These are phyloP conservation scores for Enteromius radiatus DNA, from an alignment of 2,797 vertebrate genomes.

Conservation along the genomic window DNA sequence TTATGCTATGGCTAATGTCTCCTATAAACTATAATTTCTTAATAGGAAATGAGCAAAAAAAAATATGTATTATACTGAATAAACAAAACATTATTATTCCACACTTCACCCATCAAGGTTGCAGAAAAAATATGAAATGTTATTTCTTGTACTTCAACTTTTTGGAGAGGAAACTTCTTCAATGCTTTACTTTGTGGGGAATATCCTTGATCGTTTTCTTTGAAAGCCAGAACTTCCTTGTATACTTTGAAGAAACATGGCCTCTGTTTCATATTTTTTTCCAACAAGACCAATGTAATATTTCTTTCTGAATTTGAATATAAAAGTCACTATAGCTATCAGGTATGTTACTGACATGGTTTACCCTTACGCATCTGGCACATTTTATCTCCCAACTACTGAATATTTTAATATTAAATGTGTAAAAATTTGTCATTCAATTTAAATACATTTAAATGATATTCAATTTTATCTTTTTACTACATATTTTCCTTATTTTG, in stretches of 20 bases:
- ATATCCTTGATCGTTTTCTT: conserved; percentile 11
- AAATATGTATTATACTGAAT: not conserved
- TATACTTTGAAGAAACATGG: not conserved
- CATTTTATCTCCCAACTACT: not conserved
- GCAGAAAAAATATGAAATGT: not conserved
- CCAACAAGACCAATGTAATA: not conserved
- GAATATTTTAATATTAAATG: not conserved
- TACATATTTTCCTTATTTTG: not conserved
- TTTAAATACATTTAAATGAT: not conserved
- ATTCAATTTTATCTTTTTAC: not conserved
- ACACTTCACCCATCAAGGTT: conserved; percentile 14
- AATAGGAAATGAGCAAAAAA: not conserved
- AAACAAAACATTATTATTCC: not conserved
- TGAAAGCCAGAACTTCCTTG: not conserved
- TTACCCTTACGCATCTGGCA: not conserved
- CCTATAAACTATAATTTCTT: not conserved
- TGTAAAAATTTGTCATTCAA: not conserved
- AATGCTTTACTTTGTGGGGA: not conserved
- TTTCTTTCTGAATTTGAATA: not conserved
- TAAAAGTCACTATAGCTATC: not conserved
- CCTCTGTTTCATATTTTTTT: not conserved
- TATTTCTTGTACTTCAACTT: not conserved
- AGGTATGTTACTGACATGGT: not conserved
- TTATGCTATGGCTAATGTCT: not conserved
- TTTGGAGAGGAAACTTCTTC: conserved; percentile 9